A percentile compares a stretch with the other conserved stretches of the same genome.
Evolutionary conservation across 92 coral and sea anemone genomes (phyloP).

Genomic region (Zoanthus sociatus): DNA sequence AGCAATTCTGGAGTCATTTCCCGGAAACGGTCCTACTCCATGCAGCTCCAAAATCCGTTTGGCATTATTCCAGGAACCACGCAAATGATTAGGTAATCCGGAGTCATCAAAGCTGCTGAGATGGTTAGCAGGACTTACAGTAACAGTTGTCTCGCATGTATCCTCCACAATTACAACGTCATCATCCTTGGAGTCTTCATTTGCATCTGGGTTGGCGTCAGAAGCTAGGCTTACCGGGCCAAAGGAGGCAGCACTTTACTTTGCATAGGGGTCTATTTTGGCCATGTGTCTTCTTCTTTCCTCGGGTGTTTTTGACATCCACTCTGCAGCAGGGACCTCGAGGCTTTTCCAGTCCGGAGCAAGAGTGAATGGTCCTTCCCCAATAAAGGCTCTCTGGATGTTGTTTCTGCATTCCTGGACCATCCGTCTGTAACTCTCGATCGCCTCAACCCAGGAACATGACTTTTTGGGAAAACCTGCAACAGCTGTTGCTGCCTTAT

Average conservation of each 20-base stretch:
- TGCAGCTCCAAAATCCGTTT: not conserved
- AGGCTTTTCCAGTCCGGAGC: constrained; percentile 36
- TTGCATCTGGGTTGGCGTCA: no score
- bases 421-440: constrained; percentile 40
- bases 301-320: constrained; percentile 49
- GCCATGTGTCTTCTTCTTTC: not conserved
- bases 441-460: constrained; percentile 62
- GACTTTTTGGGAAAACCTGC: constrained; percentile 51
- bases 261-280: not conserved
- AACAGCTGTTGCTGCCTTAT: constrained; percentile 32
- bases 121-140: no score
- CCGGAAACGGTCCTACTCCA: not conserved
- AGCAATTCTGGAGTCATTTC: not conserved
- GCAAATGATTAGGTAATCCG: constrained; percentile 45
- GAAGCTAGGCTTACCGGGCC: not conserved
- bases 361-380: constrained; percentile 46
- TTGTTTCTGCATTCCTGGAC: constrained; percentile 32
- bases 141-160: no score
- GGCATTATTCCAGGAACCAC: constrained; percentile 48
- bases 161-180: no score
- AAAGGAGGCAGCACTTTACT: not conserved
- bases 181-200: no score
- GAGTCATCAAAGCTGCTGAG: constrained; percentile 38
- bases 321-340: constrained; percentile 35
- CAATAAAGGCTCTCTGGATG: constrained; percentile 41